Evolutionary conservation across 2,888 invertebrate species (phyloP).

Genomic region (Trilocha varians): DNA sequence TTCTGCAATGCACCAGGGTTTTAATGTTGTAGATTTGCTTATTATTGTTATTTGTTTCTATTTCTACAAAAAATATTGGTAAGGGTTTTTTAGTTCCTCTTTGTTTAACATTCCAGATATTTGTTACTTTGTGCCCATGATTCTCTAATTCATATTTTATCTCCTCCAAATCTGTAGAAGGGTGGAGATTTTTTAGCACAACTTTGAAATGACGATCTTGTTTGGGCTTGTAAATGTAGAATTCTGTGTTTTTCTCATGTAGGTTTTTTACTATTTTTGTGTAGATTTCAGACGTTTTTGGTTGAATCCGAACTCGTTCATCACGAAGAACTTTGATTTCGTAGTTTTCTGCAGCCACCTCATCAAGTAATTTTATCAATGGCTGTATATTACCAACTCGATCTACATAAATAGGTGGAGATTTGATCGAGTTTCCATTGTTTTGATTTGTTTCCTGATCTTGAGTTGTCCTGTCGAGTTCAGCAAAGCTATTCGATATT

Average conservation of each 20-base stretch:
- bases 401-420: slow-evolving; percentile 7
- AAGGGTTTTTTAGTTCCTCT: slow-evolving; percentile 5
- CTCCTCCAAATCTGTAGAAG: not conserved
- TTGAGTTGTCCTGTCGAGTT: not conserved
- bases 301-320: slow-evolving; percentile 13
- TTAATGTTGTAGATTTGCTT: slow-evolving; percentile 8
- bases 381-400: slow-evolving; percentile 6
- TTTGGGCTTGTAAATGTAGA: slow-evolving; percentile 11
- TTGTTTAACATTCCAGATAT: slow-evolving; percentile 8
- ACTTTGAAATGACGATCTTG: slow-evolving; percentile 10
- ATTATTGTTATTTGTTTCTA: slow-evolving; percentile 2
- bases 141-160: slow-evolving; percentile 3
- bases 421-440: not conserved
- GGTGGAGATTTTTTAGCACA: slow-evolving; percentile 4
- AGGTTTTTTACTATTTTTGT: slow-evolving; percentile 7
- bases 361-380: slow-evolving; percentile 4
- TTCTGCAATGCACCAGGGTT: slow-evolving; percentile 5
- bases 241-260: slow-evolving; percentile 7
- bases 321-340: slow-evolving; percentile 10
- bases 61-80: slow-evolving; percentile 3
- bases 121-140: not conserved
- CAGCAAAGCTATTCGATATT: slow-evolving; percentile 3
- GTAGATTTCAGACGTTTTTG: slow-evolving; percentile 4
- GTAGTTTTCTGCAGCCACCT: slow-evolving; percentile 1
- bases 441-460: not conserved